These are phyloP conservation scores for Rattus rattus DNA, from an alignment of 2,113 vertebrate species.

Conservation along the genomic window DNA sequence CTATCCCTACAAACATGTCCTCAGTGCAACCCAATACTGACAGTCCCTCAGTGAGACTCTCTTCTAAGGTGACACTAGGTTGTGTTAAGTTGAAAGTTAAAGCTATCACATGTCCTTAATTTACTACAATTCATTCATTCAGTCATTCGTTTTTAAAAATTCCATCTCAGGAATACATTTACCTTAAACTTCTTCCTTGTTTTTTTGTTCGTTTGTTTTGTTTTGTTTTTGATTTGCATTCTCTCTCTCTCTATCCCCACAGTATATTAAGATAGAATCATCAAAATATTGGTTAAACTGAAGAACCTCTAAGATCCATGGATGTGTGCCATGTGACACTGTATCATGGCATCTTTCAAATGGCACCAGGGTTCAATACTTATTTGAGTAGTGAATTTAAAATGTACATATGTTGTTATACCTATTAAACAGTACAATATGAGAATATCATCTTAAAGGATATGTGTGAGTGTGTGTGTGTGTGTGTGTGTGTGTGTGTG, in stretches of 20 bases:
- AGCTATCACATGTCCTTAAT: background rate
- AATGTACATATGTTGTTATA: background rate
- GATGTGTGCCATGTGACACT: accelerated
- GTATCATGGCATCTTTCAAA: background rate
- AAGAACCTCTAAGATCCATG: background rate
- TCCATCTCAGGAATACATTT: background rate
- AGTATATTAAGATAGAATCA: background rate
- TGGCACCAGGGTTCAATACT: background rate
- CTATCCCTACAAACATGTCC: background rate
- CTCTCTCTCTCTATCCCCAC: accelerated
- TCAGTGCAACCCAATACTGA: too few species aligned
- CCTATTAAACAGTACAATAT: background rate
- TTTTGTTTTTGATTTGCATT: too few species aligned
- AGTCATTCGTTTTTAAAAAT: background rate
- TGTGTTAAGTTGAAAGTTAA: background rate
- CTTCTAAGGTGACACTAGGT: background rate
- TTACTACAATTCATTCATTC: background rate
- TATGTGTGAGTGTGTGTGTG: background rate
- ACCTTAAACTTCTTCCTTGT: background rate
- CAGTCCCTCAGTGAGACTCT: too few species aligned
- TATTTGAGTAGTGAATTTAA: background rate
- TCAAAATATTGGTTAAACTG: accelerated
- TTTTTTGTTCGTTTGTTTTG: too few species aligned
- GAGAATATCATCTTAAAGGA: background rate
- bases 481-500: background rate